Conservation (phyloP, 2,797 vertebrate species). For the Crypturellus tataupa region DNA sequence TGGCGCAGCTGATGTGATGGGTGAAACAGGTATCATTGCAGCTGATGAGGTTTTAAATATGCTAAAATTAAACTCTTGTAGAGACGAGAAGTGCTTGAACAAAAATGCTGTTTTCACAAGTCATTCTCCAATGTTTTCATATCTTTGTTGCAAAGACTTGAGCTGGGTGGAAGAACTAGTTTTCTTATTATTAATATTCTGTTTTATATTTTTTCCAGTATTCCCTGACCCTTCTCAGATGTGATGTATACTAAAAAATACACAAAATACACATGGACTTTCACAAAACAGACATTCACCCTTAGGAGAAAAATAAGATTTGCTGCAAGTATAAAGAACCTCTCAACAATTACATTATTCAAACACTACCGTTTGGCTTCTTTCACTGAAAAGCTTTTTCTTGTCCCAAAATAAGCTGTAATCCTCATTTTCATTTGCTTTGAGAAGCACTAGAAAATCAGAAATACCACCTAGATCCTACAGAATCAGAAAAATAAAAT, state of each 20-base stretch:
- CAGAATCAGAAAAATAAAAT: background rate
- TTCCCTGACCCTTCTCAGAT: background rate
- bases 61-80: slow-evolving; percentile 57
- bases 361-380: background rate
- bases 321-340: background rate
- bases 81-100: slow-evolving; percentile 24
- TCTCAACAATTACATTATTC: background rate
- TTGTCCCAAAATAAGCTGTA: background rate
- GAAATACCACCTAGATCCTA: background rate
- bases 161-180: slow-evolving; percentile 11
- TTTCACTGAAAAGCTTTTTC: background rate
- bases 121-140: background rate
- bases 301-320: background rate
- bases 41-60: slow-evolving; percentile 43
- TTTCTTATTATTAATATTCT: slow-evolving; percentile 25
- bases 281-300: background rate
- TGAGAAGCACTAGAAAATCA: background rate
- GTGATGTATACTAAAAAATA: background rate
- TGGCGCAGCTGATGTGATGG: slow-evolving; percentile 34
- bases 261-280: background rate
- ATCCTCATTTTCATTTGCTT: background rate
- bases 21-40: slow-evolving; percentile 46
- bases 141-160: background rate
- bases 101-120: slow-evolving; percentile 18
- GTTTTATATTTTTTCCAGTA: background rate